A percentile compares a stretch with the other conserved stretches of the same genome.
These are phyloP conservation scores for Trissolcus brochymenae DNA, from an alignment of 2,888 invertebrate genomes.

Conservation along the genomic window DNA sequence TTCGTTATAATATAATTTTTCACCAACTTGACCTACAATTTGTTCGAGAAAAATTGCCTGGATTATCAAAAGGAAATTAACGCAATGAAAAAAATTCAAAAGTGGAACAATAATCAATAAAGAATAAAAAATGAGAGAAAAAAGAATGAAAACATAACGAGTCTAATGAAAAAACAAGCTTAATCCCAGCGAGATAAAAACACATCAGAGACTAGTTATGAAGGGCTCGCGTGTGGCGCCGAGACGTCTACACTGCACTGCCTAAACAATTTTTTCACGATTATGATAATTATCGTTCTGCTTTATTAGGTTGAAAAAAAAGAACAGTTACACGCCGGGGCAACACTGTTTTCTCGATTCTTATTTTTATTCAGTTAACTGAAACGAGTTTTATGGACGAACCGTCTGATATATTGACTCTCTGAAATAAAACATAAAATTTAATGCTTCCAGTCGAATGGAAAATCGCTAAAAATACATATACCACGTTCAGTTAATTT, in stretches of 20 bases:
- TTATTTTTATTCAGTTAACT: no score
- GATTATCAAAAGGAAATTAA: no score
- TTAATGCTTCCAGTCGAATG: conserved; percentile 29
- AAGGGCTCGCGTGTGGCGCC: conserved; percentile 75
- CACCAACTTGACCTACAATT: no score
- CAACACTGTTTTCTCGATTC: no score
- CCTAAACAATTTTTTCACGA: conserved; percentile 60
- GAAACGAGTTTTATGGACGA: conserved; percentile 16
- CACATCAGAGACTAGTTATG: conserved; percentile 45
- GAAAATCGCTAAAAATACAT: conserved; percentile 31
- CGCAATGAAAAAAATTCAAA: neutral
- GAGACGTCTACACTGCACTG: conserved; percentile 70
- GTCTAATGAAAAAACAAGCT: conserved; percentile 6
- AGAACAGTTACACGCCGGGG: no score
- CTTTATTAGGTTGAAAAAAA: conserved; percentile 13
- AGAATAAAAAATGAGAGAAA: conserved; percentile 21
- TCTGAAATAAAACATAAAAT: conserved; percentile 39
- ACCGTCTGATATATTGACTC: conserved; percentile 27
- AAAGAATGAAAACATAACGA: neutral
- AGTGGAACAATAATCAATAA: conserved; percentile 21
- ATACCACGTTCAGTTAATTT: conserved; percentile 23
- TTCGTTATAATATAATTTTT: no score
- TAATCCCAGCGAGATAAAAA: conserved; percentile 29
- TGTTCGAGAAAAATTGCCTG: no score
- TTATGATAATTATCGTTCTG: conserved; percentile 54